Evolutionary conservation across 1,140 invertebrate species (phyloP), one percentile per base, ranked within the genome.

Genomic region (Pissodes strobi): DNA sequence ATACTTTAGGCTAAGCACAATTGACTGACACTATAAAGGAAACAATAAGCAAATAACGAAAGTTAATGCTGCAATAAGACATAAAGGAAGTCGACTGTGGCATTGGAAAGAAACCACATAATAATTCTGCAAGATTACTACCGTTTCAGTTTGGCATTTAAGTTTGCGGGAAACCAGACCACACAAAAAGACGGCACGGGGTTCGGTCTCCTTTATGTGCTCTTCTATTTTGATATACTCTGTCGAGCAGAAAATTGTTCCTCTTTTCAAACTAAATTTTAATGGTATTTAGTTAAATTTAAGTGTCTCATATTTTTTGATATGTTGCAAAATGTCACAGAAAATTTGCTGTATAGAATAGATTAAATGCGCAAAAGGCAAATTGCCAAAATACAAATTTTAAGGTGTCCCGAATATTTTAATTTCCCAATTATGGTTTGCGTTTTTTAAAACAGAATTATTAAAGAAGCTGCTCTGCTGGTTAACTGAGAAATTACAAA

Each of bases 71-170:
- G n/a, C n/a, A 34, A 34, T 8, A 34, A n/a, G 30, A 34, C n/a
- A 34, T 10, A 46, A 19, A 46, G 43, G 43, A 46, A 46, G 43
- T 46, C 43, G 43, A 19, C 22, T 21, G 8, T 8, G 43, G 15
- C 18, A 21, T 23, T 19, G 18, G 22, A 46, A 46, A 23, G 22
- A 46, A 46, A 46, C 43, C 43, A 46, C 43, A n/a, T n/a, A n/a
- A 46, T 46, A 46, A 46, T 46, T 46, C 43, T 46, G 18, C 43
- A 18, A 46, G 43, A 46, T 46, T 46, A 46, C 43, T 46, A 46
- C 43, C 43, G 43, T 46, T 46, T 46, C 43, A 23, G 21, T 46
- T 18, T 46, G 43, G 43, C 17, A 46, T 46, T 46, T 46, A n/a
- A n/a, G n/a, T n/a, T 46, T 46, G 10, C 13, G 39, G 6, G 5